phyloP scores from a whole-genome alignment of 2,797 vertebrate species.

The Myiotriccus ornatus region DNA sequence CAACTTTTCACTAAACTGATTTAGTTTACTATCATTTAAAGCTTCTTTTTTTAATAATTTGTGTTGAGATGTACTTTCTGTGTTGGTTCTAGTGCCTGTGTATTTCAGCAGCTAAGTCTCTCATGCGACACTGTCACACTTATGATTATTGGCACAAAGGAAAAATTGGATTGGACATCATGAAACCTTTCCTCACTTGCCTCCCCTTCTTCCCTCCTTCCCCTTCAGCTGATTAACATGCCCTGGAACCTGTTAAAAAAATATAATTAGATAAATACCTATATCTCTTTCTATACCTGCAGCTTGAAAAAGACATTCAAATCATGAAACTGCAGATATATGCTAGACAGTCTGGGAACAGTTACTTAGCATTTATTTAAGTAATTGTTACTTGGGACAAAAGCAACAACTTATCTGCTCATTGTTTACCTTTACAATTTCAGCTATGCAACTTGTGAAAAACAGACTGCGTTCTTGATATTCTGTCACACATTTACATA shows the following conservation, averaged over 20 bases:
- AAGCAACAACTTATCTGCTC: not conserved
- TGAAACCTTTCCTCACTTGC: not conserved
- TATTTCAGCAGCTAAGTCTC: not conserved
- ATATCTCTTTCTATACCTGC: not conserved
- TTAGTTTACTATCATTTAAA: not conserved
- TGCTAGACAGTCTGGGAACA: not conserved
- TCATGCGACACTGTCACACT: not conserved
- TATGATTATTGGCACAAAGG: not conserved
- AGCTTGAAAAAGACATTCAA: not conserved
- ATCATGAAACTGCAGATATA: not conserved
- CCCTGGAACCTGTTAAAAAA: not conserved
- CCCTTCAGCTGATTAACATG: not conserved
- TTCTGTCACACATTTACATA: not conserved
- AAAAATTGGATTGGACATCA: not conserved
- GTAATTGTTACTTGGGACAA: not conserved
- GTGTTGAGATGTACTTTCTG: not conserved
- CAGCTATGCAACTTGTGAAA: not conserved
- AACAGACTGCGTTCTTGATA: not conserved
- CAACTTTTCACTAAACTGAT: slow-evolving; percentile 14
- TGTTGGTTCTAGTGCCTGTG: not conserved
- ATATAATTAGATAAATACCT: not conserved
- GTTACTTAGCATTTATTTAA: not conserved
- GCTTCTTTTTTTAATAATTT: not conserved
- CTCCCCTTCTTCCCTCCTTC: not conserved
- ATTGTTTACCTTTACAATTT: not conserved